Base-by-base conservation (phyloP, 2,888 invertebrate species). In the Ecliptopera silaceata region DNA sequence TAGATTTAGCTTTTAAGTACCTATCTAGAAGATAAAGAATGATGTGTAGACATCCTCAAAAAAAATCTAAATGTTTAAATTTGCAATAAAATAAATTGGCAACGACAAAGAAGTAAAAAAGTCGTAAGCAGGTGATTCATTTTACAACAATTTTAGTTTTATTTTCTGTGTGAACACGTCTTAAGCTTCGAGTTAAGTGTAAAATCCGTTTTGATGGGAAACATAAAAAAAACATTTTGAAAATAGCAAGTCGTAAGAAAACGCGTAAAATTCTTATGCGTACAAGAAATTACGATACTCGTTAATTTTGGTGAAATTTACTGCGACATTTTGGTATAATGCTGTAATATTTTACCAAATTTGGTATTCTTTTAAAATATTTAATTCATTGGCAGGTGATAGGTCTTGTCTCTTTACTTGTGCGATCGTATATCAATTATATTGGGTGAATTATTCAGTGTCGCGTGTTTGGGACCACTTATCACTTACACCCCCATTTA, bases 291-390 rank as follows among this genome's bases (percentile, higher is more conserved):
- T 49, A 58, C 57, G 43, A 52, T 53, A 57, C n/a, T 58, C 61
- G 44, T 56, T 62, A 56, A 60, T 53, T 56, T 56, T 47, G 44
- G 26, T 29, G 13, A 51, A 53, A 49, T 61, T 57, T 59, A 61
- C 52, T 51, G 54, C 45, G n/a, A 48, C 17, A 47, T 11, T 51
- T 12, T 56, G 36, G 46, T 50, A 46, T 50, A 51, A 52, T 47
- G 38, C 29, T 46, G 51, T 54, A 49, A 18, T 41, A 29, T 47
- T 51, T 38, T 29, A 47, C 45, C 41, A 41, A 51, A 48, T 12
- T 45, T 36, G 20, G 29, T 13, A 20, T 12, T 6, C 15, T 15
- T 50, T 46, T 41, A 41, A 20, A 29, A 46, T 34, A 13, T 39
- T 36, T 22, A 42, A 46, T 48, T 57, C 20, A 52, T 38, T 47